These are phyloP conservation scores for Anhinga rufa DNA, from an alignment of 2,113 vertebrate species.

Conservation along the genomic window DNA sequence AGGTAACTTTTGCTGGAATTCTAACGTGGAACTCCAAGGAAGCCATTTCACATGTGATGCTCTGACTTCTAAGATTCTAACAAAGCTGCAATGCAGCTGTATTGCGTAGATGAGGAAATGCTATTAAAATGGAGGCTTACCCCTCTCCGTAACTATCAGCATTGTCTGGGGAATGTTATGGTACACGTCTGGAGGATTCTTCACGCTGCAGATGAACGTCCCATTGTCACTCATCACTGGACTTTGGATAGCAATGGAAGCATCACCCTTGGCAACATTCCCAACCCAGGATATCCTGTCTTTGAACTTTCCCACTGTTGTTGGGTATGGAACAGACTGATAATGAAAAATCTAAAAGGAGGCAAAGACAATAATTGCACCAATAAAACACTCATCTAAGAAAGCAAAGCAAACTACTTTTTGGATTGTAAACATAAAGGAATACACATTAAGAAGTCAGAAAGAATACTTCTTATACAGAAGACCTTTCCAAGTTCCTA, in stretches of 20 bases:
- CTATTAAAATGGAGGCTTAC: slow-evolving; percentile 56
- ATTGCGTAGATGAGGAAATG: fast-evolving
- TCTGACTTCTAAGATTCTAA: background rate
- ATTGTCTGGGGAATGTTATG: slow-evolving; percentile 78
- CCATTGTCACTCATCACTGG: slow-evolving; percentile 83
- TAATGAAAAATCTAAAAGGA: slow-evolving; percentile 86
- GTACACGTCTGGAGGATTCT: slow-evolving; percentile 91
- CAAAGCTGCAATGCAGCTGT: background rate
- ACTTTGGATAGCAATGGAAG: slow-evolving; percentile 80
- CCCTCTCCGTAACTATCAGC: slow-evolving; percentile 78
- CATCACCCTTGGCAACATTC: slow-evolving; percentile 73
- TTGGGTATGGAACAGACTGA: slow-evolving; percentile 74
- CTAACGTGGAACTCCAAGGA: background rate
- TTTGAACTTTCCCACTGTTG: slow-evolving; percentile 71
- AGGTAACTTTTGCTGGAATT: background rate
- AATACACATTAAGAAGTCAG: background rate
- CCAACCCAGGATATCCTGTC: slow-evolving; percentile 84
- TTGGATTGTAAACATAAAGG: background rate
- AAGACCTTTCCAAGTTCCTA: background rate
- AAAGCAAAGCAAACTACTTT: background rate
- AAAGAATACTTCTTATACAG: background rate
- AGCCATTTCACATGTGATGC: fast-evolving
- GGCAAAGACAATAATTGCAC: background rate
- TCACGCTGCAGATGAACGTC: slow-evolving; percentile 87
- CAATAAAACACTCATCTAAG: background rate